Evolutionary conservation across 2,888 invertebrate species (phyloP), one percentile per base, ranked within the genome.

Genomic region (Cataglyphis livida): DNA sequence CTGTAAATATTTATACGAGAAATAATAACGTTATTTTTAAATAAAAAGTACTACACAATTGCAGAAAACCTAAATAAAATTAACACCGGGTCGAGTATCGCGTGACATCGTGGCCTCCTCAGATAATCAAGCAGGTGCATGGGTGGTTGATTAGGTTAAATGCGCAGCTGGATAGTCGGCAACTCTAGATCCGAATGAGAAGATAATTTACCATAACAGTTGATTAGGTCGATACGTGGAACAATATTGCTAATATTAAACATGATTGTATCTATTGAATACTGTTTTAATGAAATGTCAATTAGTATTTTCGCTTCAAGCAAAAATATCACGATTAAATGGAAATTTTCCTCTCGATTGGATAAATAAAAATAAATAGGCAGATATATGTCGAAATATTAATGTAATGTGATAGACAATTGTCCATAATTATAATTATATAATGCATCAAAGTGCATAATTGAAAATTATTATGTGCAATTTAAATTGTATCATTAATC

Each of bases 101-200:
- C 70, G 59, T 79, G 70, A 38, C 25, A 44, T 59, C 18, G 12
- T 59, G 44, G 48, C 59, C 70, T 59, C 78, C 70, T 25, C 32
- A 44, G 59, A 79, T 79, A 79, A 79, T 79, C 35, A 35, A 48
- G 44, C 59, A 71, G 70, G 25, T 76, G 28, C 51, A 75, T 38
- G 54, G 54, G 59, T 70, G 70, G 44, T 28, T 71, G 70, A 79
- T 70, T 79, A 61, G 59, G 12, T 79, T 79, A 70, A 79, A 79
- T 35, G 41, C 21, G 25, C 32, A 70, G 54, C 44, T 35, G 59
- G 9, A 70, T 66, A 38, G 10, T 65, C 51, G 38, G 38, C n/a
- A 21, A 21, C 44, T 59, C 38, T 25, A 54, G 38, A 66, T 57
- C 12, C 57, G 59, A 68, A 78, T 44, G 25, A 59, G 78, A 78